Evolutionary conservation across 2,113 vertebrate species (phyloP), one percentile per base, ranked within the genome.

Genomic region (Oostethus manadensis): DNA sequence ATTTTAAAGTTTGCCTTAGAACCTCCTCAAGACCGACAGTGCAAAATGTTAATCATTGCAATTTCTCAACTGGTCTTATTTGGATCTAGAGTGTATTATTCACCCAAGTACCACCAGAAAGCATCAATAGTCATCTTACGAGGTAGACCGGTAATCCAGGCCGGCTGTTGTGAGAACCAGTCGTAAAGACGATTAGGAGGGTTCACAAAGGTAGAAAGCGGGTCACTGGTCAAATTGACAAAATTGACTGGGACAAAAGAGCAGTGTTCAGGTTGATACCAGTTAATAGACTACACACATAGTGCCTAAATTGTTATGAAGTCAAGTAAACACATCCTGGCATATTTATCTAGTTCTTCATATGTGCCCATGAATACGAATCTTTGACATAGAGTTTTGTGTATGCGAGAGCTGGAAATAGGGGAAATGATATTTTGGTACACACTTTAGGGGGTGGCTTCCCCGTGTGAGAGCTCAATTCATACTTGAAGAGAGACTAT

Each of bases 161-260:
- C 42, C 57, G 64, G 55, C 65, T 64, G 64, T 71, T 60, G 11
- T 23, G 51, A 68, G 47, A 76, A 67, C 57, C 26, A 14, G 38
- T 42, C 2, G 38, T 42, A 13, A 42, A 11, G 38, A 42, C 38
- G 3, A 18, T 17, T 51, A 35, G 11, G 11, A 11, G 53, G 35
- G 14, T 55, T 55, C 21, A 8, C 11, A 55, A 55, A 3, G 11
- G 13, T 14, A 57, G 23, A 57, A 82, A 83, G 55, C 70, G 68
- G 87, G 83, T 86, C 77, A 84, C 60, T 79, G 72, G 78, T 74
- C 64, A 73, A 80, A 29, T 20, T 23, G 54, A 71, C 62, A 65
- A n/a, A 46, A 22, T 51, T 58, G 68, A 74, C 61, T 73, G 68
- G 49, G 69, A 84, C 79, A 85, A 86, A 80, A 70, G 73, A 54